Conservation (phyloP, 2,888 invertebrate species). For the Synergus gifuensis region DNA sequence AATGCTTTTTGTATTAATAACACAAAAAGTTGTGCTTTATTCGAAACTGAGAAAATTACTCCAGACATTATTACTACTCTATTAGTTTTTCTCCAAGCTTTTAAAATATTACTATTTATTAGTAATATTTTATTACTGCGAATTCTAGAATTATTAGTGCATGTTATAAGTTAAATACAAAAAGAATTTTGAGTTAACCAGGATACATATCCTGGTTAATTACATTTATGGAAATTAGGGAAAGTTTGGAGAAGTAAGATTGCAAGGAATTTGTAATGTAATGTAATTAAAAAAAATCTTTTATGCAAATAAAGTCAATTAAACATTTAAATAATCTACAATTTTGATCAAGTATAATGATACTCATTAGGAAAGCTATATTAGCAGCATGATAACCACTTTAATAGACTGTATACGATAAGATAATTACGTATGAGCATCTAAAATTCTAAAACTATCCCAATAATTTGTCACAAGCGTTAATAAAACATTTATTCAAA, state of each 20-base stretch:
- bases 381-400: slow-evolving; percentile 11
- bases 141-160: too few species aligned
- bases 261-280: not conserved
- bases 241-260: not conserved
- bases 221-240: not conserved
- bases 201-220: not conserved
- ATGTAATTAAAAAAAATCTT: not conserved
- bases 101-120: too few species aligned
- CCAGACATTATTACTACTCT: too few species aligned
- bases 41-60: too few species aligned
- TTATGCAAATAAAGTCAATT: too few species aligned
- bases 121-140: too few species aligned
- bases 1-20: too few species aligned
- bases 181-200: too few species aligned
- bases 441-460: not conserved
- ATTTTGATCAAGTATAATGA: not conserved
- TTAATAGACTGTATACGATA: slow-evolving; percentile 26
- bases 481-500: not conserved
- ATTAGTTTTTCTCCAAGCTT: too few species aligned
- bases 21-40: too few species aligned
- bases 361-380: slow-evolving; percentile 10
- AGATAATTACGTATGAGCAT: slow-evolving; percentile 33
- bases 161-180: too few species aligned
- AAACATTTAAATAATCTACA: not conserved
- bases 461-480: not conserved